phyloP scores from a whole-genome alignment of 2,797 vertebrate genomes.

The Poeciliopsis turneri region DNA sequence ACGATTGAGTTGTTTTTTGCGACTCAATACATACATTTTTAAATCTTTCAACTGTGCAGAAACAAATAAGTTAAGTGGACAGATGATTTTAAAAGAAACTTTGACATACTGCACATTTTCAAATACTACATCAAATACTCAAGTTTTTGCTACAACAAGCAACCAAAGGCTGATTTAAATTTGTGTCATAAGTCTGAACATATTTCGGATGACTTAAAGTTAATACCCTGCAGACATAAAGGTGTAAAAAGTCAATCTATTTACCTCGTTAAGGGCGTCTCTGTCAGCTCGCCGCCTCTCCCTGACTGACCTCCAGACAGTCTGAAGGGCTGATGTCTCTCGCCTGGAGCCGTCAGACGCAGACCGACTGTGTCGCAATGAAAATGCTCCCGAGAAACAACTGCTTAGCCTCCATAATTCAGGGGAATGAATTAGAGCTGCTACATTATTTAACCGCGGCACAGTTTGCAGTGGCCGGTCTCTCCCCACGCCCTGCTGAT shows the following conservation, averaged over 20 bases:
- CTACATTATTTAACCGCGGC: conserved; percentile 67
- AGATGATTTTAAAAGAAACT: background rate
- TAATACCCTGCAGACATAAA: rapidly evolving
- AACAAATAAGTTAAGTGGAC: background rate
- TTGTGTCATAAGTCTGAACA: background rate
- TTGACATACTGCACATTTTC: background rate
- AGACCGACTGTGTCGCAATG: conserved; percentile 20
- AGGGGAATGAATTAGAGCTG: conserved; percentile 56
- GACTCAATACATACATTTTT: background rate
- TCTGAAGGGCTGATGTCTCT: conserved; percentile 43
- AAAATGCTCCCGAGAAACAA: conserved; percentile 33
- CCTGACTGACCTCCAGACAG: conserved; percentile 55
- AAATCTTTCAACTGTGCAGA: background rate
- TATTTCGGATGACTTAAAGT: background rate
- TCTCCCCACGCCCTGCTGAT: conserved; percentile 47
- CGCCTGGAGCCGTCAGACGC: conserved; percentile 26
- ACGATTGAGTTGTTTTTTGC: too few species aligned
- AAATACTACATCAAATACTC: background rate
- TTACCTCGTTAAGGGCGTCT: conserved; percentile 9
- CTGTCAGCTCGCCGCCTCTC: conserved; percentile 15
- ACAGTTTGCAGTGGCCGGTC: conserved; percentile 29
- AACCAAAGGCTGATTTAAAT: background rate
- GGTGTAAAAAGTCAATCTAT: conserved; percentile 12
- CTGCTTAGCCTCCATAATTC: conserved; percentile 45
- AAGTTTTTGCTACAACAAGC: background rate